Percentiles rank a stretch among this genome's conserved stretches.
Conservation (phyloP, 2,797 vertebrate species). For the Parauchenoglanis punctatus region DNA sequence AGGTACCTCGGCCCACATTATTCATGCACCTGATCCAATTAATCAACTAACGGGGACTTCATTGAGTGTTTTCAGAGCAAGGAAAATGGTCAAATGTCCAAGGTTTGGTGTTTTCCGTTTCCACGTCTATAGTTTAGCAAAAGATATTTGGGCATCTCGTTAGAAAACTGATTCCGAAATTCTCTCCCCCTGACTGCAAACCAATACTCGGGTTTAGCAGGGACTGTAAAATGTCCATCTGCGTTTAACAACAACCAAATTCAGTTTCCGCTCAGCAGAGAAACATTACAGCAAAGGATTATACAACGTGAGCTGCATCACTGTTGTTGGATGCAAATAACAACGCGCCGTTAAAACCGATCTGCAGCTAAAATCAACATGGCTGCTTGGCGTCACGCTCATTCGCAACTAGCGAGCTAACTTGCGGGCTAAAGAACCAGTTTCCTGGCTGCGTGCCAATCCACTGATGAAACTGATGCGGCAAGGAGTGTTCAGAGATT, state of each 20-base stretch:
- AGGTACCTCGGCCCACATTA: not conserved
- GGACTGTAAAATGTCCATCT: not conserved
- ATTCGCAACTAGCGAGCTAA: not conserved
- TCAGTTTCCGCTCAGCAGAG: not conserved
- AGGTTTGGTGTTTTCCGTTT: too few relatives aligned
- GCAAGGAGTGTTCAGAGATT: not conserved
- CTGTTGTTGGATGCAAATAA: not conserved
- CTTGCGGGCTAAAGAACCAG: not conserved
- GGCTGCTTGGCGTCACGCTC: not conserved
- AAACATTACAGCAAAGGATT: not conserved
- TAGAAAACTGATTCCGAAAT: not conserved
- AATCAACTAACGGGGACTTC: not conserved
- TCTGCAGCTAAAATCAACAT: not conserved
- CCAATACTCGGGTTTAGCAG: not conserved
- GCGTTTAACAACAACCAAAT: not conserved
- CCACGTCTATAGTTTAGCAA: not conserved
- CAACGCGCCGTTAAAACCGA: not conserved
- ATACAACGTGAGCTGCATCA: not conserved
- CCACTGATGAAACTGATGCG: not conserved
- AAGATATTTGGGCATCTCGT: not conserved
- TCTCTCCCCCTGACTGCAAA: not conserved
- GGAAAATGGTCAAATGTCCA: not conserved
- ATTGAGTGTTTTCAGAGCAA: not conserved
- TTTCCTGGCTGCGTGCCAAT: not conserved
- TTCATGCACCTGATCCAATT: not conserved